Evolutionary conservation across 2,113 vertebrate genomes (phyloP), one percentile per base, ranked within the genome.

Genomic region (Petrocephalus zakoni): DNA sequence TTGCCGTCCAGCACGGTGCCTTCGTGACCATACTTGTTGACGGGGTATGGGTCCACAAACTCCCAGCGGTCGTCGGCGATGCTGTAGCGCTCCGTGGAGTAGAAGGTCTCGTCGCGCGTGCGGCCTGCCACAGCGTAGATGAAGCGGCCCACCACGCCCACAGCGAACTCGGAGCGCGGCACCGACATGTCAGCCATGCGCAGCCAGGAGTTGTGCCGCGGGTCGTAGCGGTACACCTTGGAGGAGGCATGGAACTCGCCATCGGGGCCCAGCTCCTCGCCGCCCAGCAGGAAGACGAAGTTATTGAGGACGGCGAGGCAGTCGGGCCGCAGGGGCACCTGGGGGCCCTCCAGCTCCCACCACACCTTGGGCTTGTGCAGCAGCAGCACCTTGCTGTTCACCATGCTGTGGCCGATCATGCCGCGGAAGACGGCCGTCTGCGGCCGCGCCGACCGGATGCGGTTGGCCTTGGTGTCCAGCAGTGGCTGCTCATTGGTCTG

Each of bases 331-430:
- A 99, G 94, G 53, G 98, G 98, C 91, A 99, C 98, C 94, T 99
- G 97, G 83, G 98, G 98, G 7, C 98, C 98, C 92, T 99, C 98
- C 88, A 99, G 93, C 90, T 99, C 98, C 98, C 98, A 99, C 98
- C 98, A 99, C 91, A 99, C 96, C 93, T 98, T 97, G 7, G 98
- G 98, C 88, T 97, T 97, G 95, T 99, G 98, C 92, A 99, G 94
- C 72, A 99, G 96, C 88, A 99, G 97, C 92, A 99, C 99, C 95
- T 99, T 99, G 94, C 97, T 99, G 94, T 99, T 99, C 91, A 99
- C 98, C 98, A 99, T 99, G 93, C 98, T 99, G 95, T 99, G 98
- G 90, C 98, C 98, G 91, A 99, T 99, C 98, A 99, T 99, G 86
- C 98, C 98, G 91, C 98, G 96, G 95, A 99, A 99, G 83, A 99